Evolutionary conservation across 1,140 invertebrate genomes (phyloP).

Genomic region (Coenobita brevimanus): DNA sequence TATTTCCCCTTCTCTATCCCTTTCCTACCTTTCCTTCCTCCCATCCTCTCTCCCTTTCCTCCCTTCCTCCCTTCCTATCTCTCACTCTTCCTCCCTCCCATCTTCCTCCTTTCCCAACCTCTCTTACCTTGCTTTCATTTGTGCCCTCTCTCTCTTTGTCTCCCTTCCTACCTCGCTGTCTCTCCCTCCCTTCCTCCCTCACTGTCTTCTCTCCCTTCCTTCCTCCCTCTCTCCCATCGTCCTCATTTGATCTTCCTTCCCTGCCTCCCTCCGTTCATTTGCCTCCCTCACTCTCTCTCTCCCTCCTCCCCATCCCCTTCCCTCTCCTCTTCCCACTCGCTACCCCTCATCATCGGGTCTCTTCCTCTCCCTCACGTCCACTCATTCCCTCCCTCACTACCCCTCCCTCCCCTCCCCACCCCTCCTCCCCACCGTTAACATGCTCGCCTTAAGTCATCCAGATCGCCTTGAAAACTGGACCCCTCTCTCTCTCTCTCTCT

Average conservation of each 20-base stretch:
- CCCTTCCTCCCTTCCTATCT: background rate
- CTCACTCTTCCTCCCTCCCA: background rate
- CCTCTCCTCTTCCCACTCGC: too few species aligned
- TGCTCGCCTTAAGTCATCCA: too few species aligned
- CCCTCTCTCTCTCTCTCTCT: background rate
- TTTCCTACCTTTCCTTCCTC: background rate
- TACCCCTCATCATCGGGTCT: background rate
- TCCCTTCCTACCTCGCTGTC: slow-evolving; percentile 1
- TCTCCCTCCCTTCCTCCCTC: background rate
- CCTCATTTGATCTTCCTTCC: background rate
- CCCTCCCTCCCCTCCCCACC: background rate
- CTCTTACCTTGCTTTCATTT: background rate
- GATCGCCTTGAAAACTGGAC: too few species aligned
- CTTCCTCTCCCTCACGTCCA: background rate
- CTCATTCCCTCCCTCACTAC: background rate
- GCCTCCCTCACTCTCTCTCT: background rate
- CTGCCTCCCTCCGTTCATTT: background rate
- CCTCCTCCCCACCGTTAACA: background rate
- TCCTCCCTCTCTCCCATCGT: background rate
- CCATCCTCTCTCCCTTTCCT: background rate
- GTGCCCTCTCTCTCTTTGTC: background rate
- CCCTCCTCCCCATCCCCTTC: too few species aligned
- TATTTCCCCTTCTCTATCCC: background rate
- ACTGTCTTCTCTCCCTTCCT: background rate
- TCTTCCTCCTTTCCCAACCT: background rate